These are phyloP conservation scores for Colletes gigas DNA, from an alignment of 1,140 invertebrate species.

Conservation along the genomic window DNA sequence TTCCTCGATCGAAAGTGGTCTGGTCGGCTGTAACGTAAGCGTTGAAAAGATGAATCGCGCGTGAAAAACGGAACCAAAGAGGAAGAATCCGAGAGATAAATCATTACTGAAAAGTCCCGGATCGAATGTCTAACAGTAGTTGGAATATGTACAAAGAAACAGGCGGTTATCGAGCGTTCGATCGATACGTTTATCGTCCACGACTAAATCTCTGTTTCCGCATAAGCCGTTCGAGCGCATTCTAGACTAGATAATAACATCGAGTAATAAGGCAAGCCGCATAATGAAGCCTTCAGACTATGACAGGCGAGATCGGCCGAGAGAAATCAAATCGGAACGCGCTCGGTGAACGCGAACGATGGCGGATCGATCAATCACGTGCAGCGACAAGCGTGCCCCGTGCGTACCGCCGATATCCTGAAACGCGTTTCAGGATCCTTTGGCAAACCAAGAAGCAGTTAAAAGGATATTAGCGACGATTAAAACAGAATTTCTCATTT, in stretches of 20 bases:
- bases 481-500: neutral
- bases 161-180: constrained; percentile 2
- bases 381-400: constrained; percentile 28
- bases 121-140: constrained; percentile 1
- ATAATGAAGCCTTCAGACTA: constrained; percentile 47
- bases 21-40: no score
- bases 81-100: neutral
- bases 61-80: no score
- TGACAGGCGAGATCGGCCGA: constrained; percentile 42
- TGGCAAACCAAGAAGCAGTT: neutral
- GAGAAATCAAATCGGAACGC: constrained; percentile 40
- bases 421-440: neutral
- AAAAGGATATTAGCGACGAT: neutral
- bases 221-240: neutral
- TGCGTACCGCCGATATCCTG: neutral
- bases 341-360: constrained; percentile 15
- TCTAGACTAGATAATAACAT: constrained; percentile 7
- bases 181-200: constrained; percentile 2
- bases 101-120: no score
- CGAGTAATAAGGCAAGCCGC: constrained; percentile 12
- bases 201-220: constrained; percentile 4
- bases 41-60: no score
- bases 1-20: no score
- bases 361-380: constrained; percentile 36
- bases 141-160: neutral